Percentiles rank a stretch among this genome's conserved stretches.
phyloP scores from a whole-genome alignment of 2,797 vertebrate species.

The Muscicapa striata region DNA sequence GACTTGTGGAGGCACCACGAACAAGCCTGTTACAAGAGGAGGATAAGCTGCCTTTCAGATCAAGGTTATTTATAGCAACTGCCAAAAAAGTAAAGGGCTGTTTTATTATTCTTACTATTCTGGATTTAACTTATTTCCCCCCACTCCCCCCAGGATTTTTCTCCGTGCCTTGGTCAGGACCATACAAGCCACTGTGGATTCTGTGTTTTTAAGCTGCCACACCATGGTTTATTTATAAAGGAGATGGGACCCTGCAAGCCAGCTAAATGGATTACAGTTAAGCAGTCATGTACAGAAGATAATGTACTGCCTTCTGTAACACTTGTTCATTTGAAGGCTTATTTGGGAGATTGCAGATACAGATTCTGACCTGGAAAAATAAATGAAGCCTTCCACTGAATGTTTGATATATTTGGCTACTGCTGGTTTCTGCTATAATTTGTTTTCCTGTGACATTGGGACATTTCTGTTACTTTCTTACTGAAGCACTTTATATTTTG shows the following conservation, averaged over 20 bases:
- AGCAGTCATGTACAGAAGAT: conserved; percentile 66
- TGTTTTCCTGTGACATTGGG: conserved; percentile 21
- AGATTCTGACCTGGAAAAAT: conserved; percentile 61
- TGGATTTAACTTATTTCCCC: conserved; percentile 64
- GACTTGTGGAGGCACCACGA: conserved; percentile 36
- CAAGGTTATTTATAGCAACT: conserved; percentile 73
- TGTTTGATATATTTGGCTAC: conserved; percentile 42
- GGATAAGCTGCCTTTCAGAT: conserved; percentile 69
- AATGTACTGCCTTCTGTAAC: conserved; percentile 52
- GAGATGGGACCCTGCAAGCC: conserved; percentile 70
- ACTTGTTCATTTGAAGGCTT: conserved; percentile 64
- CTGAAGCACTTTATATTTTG: conserved; percentile 77
- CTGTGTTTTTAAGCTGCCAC: conserved; percentile 54
- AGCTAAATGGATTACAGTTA: conserved; percentile 78
- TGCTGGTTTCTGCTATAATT: conserved; percentile 14
- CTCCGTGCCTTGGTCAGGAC: conserved; percentile 70
- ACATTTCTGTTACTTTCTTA: conserved; percentile 27
- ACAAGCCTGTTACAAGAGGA: conserved; percentile 51
- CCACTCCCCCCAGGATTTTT: not conserved
- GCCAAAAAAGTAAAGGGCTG: conserved; percentile 67
- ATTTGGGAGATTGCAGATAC: conserved; percentile 61
- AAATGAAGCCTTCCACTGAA: conserved; percentile 41
- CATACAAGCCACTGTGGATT: conserved; percentile 24
- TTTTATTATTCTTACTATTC: conserved; percentile 37
- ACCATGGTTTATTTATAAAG: conserved; percentile 72